A percentile compares a stretch with the other conserved stretches of the same genome.
These are phyloP conservation scores for Teinopalpus imperialis DNA, from an alignment of 2,888 invertebrate species.

Conservation along the genomic window DNA sequence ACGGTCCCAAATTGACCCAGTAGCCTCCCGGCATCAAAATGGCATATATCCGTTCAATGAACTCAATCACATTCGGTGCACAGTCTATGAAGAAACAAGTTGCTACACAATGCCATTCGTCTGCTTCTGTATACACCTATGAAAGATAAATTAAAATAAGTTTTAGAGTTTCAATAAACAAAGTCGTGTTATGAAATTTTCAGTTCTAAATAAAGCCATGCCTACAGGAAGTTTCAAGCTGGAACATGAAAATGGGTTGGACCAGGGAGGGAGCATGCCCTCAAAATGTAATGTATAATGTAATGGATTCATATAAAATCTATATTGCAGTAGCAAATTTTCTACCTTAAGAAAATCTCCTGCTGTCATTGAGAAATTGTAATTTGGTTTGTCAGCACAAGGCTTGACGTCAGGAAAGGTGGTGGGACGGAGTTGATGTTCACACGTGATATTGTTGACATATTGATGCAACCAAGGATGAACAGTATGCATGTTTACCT, in stretches of 20 bases:
- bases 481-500: constrained; percentile 89
- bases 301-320: no score
- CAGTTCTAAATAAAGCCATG: no score
- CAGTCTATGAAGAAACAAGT: constrained; percentile 99
- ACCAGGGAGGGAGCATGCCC: no score
- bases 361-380: constrained; percentile 95
- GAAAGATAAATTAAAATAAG: no score
- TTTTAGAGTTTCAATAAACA: no score
- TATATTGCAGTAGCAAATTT: no score
- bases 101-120: constrained; percentile 95
- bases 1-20: constrained; percentile 95
- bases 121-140: constrained; percentile 85
- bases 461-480: constrained; percentile 98
- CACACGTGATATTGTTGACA: constrained; percentile 92
- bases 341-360: constrained; percentile 97
- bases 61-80: constrained; percentile 96
- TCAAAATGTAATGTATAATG: no score
- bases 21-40: constrained; percentile 94
- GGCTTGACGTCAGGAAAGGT: constrained; percentile 95
- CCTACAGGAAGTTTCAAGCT: no score
- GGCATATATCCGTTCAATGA: constrained; percentile 94
- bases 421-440: constrained; percentile 90
- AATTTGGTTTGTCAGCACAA: constrained; percentile 76
- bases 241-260: no score
- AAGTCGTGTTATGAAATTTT: no score